Evolutionary conservation across 1,140 invertebrate species (phyloP), one percentile per base, ranked within the genome.

Genomic region (Drosophila orosa): DNA sequence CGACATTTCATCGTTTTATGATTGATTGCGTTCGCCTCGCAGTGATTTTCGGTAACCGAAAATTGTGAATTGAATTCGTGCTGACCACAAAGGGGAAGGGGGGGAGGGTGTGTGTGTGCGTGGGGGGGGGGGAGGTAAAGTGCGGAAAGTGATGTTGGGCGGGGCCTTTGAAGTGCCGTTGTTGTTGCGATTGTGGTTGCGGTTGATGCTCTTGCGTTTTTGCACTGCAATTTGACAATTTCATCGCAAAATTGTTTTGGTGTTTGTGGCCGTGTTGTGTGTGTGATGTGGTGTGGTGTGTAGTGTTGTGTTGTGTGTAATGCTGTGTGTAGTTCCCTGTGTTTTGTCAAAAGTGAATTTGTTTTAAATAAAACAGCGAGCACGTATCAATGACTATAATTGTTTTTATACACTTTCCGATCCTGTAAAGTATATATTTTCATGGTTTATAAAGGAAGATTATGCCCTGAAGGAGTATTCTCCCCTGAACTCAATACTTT

Each of bases 181-280:
- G 62, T 45, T 85, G 67, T 56, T 78, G 74, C 68, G 57, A 57
- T 76, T 74, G 80, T 55, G 74, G 66, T 80, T 87, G 82, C 66
- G 83, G 78, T 82, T 86, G 82, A 42, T 81, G 82, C 82, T 86
- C 67, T 72, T 87, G 82, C 82, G 82, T 86, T 86, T 86, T 86
- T 86, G 58, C 82, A 78, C 74, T 82, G 82, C 83, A 86, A 86
- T 86, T 86, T 86, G 82, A 86, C 82, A 87, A 87, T 86, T 86
- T 86, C 82, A 87, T 86, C 75, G 82, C 83, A 83, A 86, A 87
- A 86, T 86, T 86, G 82, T 87, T 86, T 86, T 86, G 82, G 82
- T 86, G 83, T 87, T 87, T 86, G 82, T 79, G 82, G 82, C 78
- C 67, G 48, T 82, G 79, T 72, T 58, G 40, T 67, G 56, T 17